Evolutionary conservation across 64 coral and sea anemone species (phyloP).

Genomic region (Montipora efflorescens): DNA sequence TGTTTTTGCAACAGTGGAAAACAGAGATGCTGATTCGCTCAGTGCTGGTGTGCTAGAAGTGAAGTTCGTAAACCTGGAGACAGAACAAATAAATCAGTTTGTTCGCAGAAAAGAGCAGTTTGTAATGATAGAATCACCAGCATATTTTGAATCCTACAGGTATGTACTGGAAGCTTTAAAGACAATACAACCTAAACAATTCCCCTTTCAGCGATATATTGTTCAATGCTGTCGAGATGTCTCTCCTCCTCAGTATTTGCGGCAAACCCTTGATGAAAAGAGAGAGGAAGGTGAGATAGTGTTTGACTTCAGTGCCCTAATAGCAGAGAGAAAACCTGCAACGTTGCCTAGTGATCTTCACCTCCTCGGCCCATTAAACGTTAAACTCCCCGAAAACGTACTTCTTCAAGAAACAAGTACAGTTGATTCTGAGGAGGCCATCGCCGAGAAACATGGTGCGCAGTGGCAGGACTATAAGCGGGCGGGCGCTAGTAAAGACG

Average conservation of each 20-base stretch:
- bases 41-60: slow-evolving; percentile 68
- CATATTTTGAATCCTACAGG: slow-evolving; percentile 84
- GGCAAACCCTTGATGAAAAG: neutral
- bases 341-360: too few relatives aligned
- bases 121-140: slow-evolving; percentile 80
- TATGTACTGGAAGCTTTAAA: slow-evolving; percentile 65
- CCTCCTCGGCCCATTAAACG: neutral
- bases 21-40: slow-evolving; percentile 26
- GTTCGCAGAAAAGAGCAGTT: slow-evolving; percentile 48
- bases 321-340: neutral
- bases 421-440: neutral
- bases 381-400: neutral
- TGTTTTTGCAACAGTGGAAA: slow-evolving; percentile 75
- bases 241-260: slow-evolving; percentile 47
- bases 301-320: neutral
- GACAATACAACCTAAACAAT: slow-evolving; percentile 6
- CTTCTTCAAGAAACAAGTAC: neutral
- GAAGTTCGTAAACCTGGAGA: slow-evolving; percentile 60
- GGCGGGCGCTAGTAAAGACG: neutral
- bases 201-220: slow-evolving; percentile 72
- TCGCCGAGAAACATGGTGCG: neutral
- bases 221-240: slow-evolving; percentile 49
- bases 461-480: neutral
- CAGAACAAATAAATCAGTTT: slow-evolving; percentile 4
- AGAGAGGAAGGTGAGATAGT: neutral